These are phyloP conservation scores for Melitaea cinxia DNA, from an alignment of 1,140 invertebrate species.

Conservation along the genomic window DNA sequence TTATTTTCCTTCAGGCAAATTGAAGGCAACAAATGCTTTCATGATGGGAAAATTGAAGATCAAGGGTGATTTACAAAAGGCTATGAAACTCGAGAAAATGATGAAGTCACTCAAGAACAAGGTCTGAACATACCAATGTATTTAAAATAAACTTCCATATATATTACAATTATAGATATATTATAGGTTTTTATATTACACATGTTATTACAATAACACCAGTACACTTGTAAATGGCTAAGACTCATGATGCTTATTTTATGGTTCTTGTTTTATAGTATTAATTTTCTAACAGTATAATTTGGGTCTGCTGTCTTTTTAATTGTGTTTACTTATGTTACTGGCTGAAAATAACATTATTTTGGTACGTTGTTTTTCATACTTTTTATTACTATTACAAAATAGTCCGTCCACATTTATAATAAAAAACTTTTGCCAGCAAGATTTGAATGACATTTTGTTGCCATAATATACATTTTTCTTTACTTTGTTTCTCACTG, in stretches of 20 bases:
- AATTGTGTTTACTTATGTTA: too few relatives aligned
- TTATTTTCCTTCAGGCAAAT: constrained; percentile 83
- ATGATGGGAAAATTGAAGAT: constrained; percentile 99
- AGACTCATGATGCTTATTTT: not conserved
- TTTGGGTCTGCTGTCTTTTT: not conserved
- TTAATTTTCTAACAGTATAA: not conserved
- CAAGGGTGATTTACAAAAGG: constrained; percentile 94
- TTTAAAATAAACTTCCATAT: not conserved
- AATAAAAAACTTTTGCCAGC: not conserved
- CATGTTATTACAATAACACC: not conserved
- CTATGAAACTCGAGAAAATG: constrained; percentile 97
- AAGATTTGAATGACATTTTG: not conserved
- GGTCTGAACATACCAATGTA: constrained; percentile 44
- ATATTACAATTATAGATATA: not conserved
- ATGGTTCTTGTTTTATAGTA: too few relatives aligned
- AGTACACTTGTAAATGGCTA: not conserved
- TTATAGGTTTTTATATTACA: not conserved
- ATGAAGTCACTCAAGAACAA: constrained; percentile 93
- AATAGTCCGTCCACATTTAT: not conserved
- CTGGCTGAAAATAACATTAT: too few relatives aligned
- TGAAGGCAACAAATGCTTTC: constrained; percentile 95
- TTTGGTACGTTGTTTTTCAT: too few relatives aligned
- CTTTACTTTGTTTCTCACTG: not conserved
- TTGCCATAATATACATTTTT: not conserved
- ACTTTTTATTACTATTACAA: not conserved